Percentiles rank a stretch among this genome's conserved stretches.
These are phyloP conservation scores for Triplophysa siluroides DNA, from an alignment of 2,113 vertebrate species.

Conservation along the genomic window DNA sequence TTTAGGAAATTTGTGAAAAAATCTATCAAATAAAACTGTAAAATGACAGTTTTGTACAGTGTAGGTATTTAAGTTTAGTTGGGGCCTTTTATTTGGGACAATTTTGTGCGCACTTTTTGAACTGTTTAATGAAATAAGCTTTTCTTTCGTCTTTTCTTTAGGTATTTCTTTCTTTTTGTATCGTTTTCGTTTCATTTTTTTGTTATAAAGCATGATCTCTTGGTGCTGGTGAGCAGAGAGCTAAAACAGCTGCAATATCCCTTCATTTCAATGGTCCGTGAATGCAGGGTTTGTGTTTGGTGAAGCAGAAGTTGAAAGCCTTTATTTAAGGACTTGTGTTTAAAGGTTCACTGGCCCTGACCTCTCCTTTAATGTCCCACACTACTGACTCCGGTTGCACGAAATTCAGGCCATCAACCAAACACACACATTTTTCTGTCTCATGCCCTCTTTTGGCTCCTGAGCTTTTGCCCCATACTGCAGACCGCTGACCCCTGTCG, in stretches of 20 bases:
- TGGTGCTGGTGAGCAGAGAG: not conserved
- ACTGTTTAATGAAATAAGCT: not conserved
- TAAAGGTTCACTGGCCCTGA: slow-evolving; percentile 51
- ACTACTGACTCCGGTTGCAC: slow-evolving; percentile 42
- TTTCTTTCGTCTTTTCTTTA: not conserved
- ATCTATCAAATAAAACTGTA: no score
- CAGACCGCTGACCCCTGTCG: slow-evolving; percentile 45
- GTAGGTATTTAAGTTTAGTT: not conserved
- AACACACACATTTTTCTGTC: slow-evolving; percentile 51
- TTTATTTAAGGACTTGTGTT: slow-evolving; percentile 51
- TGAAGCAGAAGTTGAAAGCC: slow-evolving; percentile 43
- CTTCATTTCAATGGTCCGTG: slow-evolving; percentile 18
- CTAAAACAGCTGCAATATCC: slow-evolving; percentile 32
- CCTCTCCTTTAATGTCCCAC: slow-evolving; percentile 52
- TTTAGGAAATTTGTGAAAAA: no score
- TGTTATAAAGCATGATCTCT: not conserved
- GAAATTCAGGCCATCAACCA: slow-evolving; percentile 52
- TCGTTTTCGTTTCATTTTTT: no score
- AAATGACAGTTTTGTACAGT: no score
- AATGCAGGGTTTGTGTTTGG: slow-evolving; percentile 44
- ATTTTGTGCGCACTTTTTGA: slow-evolving; percentile 5
- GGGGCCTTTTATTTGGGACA: not conserved
- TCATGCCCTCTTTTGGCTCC: slow-evolving; percentile 20
- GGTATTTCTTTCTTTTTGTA: not conserved
- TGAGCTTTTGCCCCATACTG: slow-evolving; percentile 39